Percentiles rank a stretch among this genome's conserved stretches.
These are phyloP conservation scores for Stigmatopora nigra DNA, from an alignment of 2,113 vertebrate species.

Conservation along the genomic window DNA sequence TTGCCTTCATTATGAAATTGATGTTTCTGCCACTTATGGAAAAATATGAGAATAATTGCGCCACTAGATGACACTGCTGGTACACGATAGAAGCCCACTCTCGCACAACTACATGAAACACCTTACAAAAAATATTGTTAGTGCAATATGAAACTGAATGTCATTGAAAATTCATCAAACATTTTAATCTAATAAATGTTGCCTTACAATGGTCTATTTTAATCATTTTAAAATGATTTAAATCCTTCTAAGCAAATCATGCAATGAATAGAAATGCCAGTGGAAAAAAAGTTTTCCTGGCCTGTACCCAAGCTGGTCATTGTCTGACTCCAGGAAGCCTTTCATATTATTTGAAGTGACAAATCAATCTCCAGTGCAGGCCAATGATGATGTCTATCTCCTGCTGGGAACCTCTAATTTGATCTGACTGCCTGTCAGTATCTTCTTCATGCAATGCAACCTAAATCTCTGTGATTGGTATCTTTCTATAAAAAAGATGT, in stretches of 20 bases:
- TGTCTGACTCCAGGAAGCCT: slow-evolving; percentile 22
- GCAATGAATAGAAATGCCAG: background rate
- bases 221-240: background rate
- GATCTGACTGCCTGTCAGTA: slow-evolving; percentile 20
- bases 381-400: slow-evolving; percentile 16
- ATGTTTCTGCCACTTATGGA: background rate
- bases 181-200: background rate
- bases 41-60: background rate
- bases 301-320: slow-evolving; percentile 2
- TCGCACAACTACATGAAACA: background rate
- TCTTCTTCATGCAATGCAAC: slow-evolving; percentile 19
- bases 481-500: slow-evolving; percentile 11
- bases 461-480: slow-evolving; percentile 20
- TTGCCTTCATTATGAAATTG: background rate
- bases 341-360: slow-evolving; percentile 27
- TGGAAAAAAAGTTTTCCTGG: background rate
- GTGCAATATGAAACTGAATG: background rate
- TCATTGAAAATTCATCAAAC: background rate
- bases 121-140: background rate
- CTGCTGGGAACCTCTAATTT: slow-evolving; percentile 37
- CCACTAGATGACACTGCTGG: slow-evolving; percentile 54
- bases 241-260: no score
- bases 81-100: slow-evolving; percentile 18
- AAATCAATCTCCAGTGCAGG: slow-evolving; percentile 32
- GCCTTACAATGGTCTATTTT: background rate